A percentile compares a stretch with the other conserved stretches of the same genome.
Evolutionary conservation across 2,797 vertebrate species (phyloP).

Genomic region (Eulemur rubriventer): DNA sequence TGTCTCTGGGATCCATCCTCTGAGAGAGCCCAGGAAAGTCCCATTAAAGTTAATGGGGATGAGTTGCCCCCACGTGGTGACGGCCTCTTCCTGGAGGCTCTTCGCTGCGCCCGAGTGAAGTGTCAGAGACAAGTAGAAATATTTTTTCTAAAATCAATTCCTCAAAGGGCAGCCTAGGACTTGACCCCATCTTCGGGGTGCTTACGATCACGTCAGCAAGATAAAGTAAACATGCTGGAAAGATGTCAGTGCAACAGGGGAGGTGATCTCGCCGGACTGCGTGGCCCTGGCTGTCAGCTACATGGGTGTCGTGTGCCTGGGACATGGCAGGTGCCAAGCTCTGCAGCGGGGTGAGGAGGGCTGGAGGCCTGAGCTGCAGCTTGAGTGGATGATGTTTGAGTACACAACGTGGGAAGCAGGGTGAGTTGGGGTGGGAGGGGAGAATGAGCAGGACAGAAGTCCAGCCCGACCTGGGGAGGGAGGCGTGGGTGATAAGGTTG

Average conservation of each 20-base stretch:
- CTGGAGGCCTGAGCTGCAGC: not conserved
- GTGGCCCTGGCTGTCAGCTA: not conserved
- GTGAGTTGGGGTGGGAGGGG: not conserved
- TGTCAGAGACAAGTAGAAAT: not conserved
- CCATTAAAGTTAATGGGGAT: constrained; percentile 66
- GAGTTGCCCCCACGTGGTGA: not conserved
- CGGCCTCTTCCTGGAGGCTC: not conserved
- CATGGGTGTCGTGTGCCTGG: rapidly evolving
- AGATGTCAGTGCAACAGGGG: not conserved
- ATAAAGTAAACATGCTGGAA: not conserved
- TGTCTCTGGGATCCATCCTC: constrained; percentile 55
- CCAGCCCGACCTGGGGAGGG: not conserved
- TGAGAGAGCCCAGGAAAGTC: constrained; percentile 38
- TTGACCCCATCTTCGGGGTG: not conserved
- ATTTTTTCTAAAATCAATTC: not conserved
- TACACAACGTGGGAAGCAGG: rapidly evolving
- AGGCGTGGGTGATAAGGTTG: not conserved
- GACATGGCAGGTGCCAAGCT: not conserved
- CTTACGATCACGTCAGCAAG: not conserved
- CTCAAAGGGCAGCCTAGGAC: not conserved
- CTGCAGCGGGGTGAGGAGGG: rapidly evolving
- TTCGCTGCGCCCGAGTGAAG: not conserved
- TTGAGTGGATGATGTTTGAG: not conserved
- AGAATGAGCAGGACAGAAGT: not conserved
- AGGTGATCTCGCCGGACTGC: rapidly evolving